Evolutionary conservation across 2,113 vertebrate species (phyloP).

Genomic region (Lepus timidus): DNA sequence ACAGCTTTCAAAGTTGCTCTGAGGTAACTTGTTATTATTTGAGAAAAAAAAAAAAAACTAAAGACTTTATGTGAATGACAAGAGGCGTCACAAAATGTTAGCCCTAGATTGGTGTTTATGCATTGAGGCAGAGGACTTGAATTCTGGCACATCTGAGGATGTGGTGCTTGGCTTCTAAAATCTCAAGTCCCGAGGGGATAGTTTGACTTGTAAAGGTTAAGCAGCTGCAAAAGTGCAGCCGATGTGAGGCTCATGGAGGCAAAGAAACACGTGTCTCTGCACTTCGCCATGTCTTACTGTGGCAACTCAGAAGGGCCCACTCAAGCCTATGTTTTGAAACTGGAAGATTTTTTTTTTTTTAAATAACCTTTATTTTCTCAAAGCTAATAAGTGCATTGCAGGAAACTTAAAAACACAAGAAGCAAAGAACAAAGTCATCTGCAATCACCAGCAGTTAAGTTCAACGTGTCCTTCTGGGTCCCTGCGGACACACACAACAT

Average conservation of each 20-base stretch:
- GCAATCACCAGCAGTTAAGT: no score
- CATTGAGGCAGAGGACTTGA: not conserved
- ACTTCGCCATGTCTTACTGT: not conserved
- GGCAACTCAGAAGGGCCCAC: constrained; percentile 15
- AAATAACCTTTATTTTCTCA: no score
- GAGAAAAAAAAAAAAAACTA: not conserved
- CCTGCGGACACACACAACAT: no score
- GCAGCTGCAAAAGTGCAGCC: not conserved
- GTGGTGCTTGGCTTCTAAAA: constrained; percentile 35
- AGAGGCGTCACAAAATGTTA: not conserved
- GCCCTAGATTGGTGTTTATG: not conserved
- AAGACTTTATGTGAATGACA: not conserved
- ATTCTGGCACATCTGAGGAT: not conserved
- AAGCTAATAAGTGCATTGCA: not conserved
- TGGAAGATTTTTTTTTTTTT: constrained; percentile 24
- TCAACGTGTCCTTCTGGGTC: no score
- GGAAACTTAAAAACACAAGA: not conserved
- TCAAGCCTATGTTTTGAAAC: not conserved
- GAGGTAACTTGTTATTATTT: constrained; percentile 52
- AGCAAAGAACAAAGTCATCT: no score
- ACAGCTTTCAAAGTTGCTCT: constrained; percentile 11
- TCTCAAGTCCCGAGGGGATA: not conserved
- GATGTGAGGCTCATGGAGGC: constrained; percentile 60
- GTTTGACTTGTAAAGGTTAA: constrained; percentile 28
- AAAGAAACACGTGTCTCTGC: not conserved